Percentiles rank a stretch among this genome's conserved stretches.
These are phyloP conservation scores for Limosa lapponica DNA, from an alignment of 2,797 vertebrate genomes.

Conservation along the genomic window DNA sequence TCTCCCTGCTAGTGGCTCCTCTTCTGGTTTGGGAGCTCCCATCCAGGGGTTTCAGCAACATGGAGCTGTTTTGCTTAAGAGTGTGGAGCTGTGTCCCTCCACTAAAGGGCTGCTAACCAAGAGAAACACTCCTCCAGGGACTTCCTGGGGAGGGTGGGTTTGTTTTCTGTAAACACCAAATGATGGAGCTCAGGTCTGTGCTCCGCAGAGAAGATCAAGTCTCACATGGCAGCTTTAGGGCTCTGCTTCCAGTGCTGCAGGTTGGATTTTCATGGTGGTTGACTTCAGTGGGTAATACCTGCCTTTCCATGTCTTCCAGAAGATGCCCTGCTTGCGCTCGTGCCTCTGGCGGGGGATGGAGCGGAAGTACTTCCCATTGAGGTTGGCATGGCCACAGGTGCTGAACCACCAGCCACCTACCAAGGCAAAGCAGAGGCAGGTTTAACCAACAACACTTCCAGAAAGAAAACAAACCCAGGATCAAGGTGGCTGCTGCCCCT, in stretches of 20 bases:
- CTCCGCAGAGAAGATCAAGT: slow-evolving; percentile 4
- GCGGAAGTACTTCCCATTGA: slow-evolving; percentile 92
- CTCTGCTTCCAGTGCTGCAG: slow-evolving; percentile 61
- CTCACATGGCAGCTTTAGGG: slow-evolving; percentile 45
- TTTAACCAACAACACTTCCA: neutral
- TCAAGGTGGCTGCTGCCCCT: neutral
- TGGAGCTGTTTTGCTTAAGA: neutral
- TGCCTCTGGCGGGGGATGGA: slow-evolving; percentile 90
- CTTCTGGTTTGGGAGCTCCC: neutral
- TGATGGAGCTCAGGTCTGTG: slow-evolving; percentile 6
- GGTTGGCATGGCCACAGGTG: slow-evolving; percentile 91
- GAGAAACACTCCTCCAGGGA: neutral
- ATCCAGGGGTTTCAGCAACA: neutral
- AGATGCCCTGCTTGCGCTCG: slow-evolving; percentile 92
- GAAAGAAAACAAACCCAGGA: neutral
- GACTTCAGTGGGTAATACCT: slow-evolving; percentile 92
- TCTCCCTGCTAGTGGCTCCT: neutral
- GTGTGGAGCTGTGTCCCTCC: neutral
- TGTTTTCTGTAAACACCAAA: slow-evolving; percentile 58
- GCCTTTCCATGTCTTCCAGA: slow-evolving; percentile 98
- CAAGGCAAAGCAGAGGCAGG: neutral
- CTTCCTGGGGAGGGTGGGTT: neutral
- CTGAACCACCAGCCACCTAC: slow-evolving; percentile 98
- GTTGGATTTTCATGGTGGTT: slow-evolving; percentile 89
- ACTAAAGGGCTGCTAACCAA: neutral